A percentile compares a stretch with the other conserved stretches of the same genome.
These are phyloP conservation scores for Scaptomyza tumidula DNA, from an alignment of 2,888 invertebrate species.

Conservation along the genomic window DNA sequence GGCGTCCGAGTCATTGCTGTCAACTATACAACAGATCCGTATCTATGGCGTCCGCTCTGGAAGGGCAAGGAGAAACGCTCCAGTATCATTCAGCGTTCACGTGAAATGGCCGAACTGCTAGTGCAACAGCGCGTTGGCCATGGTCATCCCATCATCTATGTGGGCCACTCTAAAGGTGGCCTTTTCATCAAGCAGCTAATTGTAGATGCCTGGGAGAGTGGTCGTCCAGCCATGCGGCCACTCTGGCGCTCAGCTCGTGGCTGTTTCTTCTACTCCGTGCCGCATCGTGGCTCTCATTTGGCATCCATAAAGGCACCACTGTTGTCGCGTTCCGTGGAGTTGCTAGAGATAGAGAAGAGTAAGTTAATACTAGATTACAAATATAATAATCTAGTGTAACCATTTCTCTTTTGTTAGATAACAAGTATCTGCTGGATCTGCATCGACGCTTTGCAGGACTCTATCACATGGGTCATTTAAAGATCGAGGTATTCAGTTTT, in stretches of 20 bases:
- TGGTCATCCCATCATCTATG: slow-evolving; percentile 93
- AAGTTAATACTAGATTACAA: slow-evolving; percentile 44
- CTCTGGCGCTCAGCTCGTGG: slow-evolving; percentile 87
- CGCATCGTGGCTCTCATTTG: slow-evolving; percentile 92
- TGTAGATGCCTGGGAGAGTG: slow-evolving; percentile 87
- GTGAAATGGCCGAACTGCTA: slow-evolving; percentile 89
- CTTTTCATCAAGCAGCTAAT: slow-evolving; percentile 93
- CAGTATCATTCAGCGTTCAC: slow-evolving; percentile 88
- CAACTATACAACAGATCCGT: slow-evolving; percentile 92
- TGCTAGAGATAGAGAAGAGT: slow-evolving; percentile 92
- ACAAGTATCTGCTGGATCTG: slow-evolving; percentile 88
- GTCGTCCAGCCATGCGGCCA: slow-evolving; percentile 83
- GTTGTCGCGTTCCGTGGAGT: slow-evolving; percentile 90
- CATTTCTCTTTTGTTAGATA: slow-evolving; percentile 85
- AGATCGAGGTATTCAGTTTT: slow-evolving; percentile 88
- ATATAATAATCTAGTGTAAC: neutral
- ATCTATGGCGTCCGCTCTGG: slow-evolving; percentile 91
- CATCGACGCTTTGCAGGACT: slow-evolving; percentile 88
- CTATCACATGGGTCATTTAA: slow-evolving; percentile 85
- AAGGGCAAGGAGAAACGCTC: slow-evolving; percentile 88
- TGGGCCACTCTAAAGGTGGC: slow-evolving; percentile 93
- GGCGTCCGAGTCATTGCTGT: slow-evolving; percentile 91
- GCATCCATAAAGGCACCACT: slow-evolving; percentile 91
- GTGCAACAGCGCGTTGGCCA: slow-evolving; percentile 89
- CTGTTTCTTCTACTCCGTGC: slow-evolving; percentile 94